Conservation (phyloP, 2,113 vertebrate species). For the Sinocyclocheilus anophthalmus region DNA sequence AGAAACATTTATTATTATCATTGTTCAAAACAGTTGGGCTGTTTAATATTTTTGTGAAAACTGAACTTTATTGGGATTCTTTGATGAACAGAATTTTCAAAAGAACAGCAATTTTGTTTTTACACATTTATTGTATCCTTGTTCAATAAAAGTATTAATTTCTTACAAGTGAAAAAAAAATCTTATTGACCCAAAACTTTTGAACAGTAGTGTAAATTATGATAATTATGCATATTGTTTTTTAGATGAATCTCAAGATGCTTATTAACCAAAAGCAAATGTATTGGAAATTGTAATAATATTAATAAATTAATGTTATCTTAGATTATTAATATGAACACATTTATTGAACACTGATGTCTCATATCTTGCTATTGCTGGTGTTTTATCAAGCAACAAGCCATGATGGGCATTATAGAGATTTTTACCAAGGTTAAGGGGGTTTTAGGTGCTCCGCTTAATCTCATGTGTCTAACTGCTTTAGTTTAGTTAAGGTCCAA, state of each 20-base stretch:
- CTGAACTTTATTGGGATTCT: too few species aligned
- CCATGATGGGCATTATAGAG: not conserved
- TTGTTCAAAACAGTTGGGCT: not conserved
- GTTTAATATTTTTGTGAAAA: too few species aligned
- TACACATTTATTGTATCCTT: not conserved
- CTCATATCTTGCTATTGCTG: not conserved
- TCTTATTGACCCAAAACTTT: not conserved
- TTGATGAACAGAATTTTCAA: not conserved
- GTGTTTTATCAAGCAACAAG: not conserved
- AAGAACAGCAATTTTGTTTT: not conserved
- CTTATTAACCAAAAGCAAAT: not conserved
- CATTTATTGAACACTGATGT: not conserved
- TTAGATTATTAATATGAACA: not conserved
- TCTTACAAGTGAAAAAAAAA: not conserved
- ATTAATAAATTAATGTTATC: not conserved
- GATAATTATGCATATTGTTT: too few species aligned
- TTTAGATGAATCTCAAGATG: too few species aligned
- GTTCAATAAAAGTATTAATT: not conserved
- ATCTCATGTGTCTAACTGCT: not conserved
- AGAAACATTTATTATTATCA: not conserved
- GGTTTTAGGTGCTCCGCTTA: not conserved
- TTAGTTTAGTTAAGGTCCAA: not conserved
- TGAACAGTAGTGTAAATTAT: not conserved
- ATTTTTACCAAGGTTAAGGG: not conserved
- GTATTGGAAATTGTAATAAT: not conserved